Conservation (phyloP, 2,888 invertebrate species). For the Tridacna crocea region DNA sequence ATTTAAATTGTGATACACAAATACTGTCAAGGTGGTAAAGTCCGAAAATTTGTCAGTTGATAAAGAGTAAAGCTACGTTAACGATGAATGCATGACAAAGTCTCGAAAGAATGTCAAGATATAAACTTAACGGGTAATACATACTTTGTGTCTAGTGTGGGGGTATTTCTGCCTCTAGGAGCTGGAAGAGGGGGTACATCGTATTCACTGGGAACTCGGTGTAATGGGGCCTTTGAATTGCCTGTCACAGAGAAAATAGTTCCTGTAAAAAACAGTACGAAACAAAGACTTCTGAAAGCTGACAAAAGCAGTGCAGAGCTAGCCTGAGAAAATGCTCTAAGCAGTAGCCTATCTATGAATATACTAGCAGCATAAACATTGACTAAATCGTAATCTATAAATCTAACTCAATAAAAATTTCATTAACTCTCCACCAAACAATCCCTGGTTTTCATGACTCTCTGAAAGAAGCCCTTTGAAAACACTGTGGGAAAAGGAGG, state of each 20-base stretch:
- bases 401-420: not conserved
- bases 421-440: no score
- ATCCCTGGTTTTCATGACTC: no score
- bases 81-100: no score
- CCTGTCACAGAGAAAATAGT: constrained; percentile 79
- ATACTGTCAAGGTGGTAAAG: not conserved
- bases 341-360: no score
- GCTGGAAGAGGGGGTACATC: constrained; percentile 81
- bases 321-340: not conserved
- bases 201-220: constrained; percentile 81
- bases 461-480: not conserved
- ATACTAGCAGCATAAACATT: not conserved
- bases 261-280: constrained; percentile 62
- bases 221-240: constrained; percentile 67
- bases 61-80: no score
- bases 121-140: not conserved
- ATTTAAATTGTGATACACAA: no score
- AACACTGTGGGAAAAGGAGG: no score
- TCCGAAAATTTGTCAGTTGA: no score
- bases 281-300: constrained; percentile 29
- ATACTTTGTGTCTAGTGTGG: constrained; percentile 56
- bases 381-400: not conserved
- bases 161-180: constrained; percentile 64
- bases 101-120: no score
- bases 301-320: constrained; percentile 33